phyloP scores from a whole-genome alignment of 2,113 vertebrate species.

The Corythoichthys haematopterus region DNA sequence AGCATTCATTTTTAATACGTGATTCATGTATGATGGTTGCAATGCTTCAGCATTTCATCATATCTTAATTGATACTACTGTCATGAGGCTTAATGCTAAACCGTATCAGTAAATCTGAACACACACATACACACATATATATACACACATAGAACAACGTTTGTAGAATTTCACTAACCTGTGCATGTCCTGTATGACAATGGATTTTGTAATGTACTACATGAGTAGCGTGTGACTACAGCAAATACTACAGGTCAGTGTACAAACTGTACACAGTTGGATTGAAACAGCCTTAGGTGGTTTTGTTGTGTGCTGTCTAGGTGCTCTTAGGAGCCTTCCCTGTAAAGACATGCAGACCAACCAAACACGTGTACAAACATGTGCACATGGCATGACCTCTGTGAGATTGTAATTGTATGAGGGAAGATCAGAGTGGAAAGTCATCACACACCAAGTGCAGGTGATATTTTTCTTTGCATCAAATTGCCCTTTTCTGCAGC shows the following conservation, averaged over 20 bases:
- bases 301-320: not conserved
- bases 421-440: constrained; percentile 50
- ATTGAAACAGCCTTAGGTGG: no score
- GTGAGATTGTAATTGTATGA: constrained; percentile 50
- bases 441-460: constrained; percentile 52
- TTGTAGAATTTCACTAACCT: no score
- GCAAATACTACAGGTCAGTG: not conserved
- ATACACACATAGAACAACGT: no score
- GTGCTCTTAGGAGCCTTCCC: not conserved
- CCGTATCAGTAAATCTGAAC: no score
- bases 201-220: not conserved
- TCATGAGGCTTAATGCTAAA: no score
- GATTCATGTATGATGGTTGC: not conserved
- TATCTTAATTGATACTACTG: not conserved
- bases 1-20: not conserved
- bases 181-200: no score
- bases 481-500: constrained; percentile 25
- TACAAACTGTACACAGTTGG: not conserved
- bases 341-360: constrained; percentile 14
- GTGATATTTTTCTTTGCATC: constrained; percentile 53
- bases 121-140: no score
- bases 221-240: not conserved
- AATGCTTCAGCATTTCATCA: not conserved
- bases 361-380: constrained; percentile 11
- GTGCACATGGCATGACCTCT: constrained; percentile 1